Evolutionary conservation across 2,113 vertebrate genomes (phyloP).

Genomic region (Baryphthengus martii): DNA sequence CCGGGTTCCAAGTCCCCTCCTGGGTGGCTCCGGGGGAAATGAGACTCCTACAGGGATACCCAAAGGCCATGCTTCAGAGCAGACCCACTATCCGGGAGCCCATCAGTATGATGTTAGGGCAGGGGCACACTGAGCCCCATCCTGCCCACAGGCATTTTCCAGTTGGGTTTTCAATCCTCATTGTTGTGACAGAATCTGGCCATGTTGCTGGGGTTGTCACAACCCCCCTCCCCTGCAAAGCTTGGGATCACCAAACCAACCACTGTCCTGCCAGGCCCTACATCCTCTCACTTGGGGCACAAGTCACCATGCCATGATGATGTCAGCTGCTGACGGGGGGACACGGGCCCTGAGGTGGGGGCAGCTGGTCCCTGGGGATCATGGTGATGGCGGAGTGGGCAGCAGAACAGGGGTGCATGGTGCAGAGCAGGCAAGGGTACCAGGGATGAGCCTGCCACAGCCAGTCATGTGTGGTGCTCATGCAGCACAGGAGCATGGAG

Average conservation of each 20-base stretch:
- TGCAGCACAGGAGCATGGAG: background rate
- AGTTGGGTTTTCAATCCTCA: background rate
- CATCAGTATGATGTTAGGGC: background rate
- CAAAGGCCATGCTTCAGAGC: background rate
- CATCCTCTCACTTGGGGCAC: accelerated
- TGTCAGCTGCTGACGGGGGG: background rate
- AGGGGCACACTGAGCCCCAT: background rate
- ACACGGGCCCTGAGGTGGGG: background rate
- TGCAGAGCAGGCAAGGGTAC: slow-evolving; percentile 29
- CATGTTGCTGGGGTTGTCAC: background rate
- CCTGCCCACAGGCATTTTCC: background rate
- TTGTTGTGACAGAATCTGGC: background rate
- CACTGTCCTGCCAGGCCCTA: background rate
- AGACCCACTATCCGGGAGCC: background rate
- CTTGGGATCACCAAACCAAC: background rate
- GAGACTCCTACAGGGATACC: background rate
- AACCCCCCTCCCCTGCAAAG: background rate
- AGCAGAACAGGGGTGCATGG: accelerated
- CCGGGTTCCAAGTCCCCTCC: background rate
- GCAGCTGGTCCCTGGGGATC: background rate
- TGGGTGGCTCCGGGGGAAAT: background rate
- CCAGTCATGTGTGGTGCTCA: background rate
- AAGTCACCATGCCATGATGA: accelerated
- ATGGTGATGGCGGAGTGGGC: accelerated
- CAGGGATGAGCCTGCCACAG: background rate